These are phyloP conservation scores for Takifugu flavidus DNA, from an alignment of 2,113 vertebrate genomes.

Conservation along the genomic window DNA sequence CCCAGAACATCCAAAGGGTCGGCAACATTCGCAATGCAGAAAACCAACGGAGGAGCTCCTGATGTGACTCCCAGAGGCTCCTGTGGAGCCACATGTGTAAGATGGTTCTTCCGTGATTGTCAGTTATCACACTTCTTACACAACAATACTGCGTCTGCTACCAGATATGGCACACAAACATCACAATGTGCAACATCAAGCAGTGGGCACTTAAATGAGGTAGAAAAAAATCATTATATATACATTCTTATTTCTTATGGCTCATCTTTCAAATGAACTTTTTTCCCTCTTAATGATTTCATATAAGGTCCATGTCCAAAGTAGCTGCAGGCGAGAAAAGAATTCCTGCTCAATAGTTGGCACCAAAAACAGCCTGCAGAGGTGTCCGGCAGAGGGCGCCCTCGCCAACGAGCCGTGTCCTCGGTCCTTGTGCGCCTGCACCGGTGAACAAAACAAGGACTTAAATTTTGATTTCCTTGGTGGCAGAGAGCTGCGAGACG, in stretches of 20 bases:
- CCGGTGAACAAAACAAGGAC: not conserved
- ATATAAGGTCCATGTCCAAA: constrained; percentile 19
- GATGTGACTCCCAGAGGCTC: constrained; percentile 5
- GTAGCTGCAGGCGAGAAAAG: not conserved
- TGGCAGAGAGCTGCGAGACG: constrained; percentile 81
- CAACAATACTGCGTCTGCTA: constrained; percentile 42
- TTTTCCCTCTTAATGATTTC: constrained; percentile 6
- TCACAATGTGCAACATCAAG: constrained; percentile 66
- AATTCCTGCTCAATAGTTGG: constrained; percentile 42
- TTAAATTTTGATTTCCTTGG: constrained; percentile 76
- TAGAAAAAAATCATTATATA: constrained; percentile 69
- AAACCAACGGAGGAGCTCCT: not conserved
- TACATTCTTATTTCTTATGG: constrained; percentile 36
- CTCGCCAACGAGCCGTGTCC: constrained; percentile 10
- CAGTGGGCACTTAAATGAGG: constrained; percentile 71
- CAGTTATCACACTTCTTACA: constrained; percentile 29
- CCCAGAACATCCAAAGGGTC: too few relatives aligned
- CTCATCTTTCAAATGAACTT: constrained; percentile 37
- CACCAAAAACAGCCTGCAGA: constrained; percentile 33
- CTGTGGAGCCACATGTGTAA: not conserved
- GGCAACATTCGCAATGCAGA: too few relatives aligned
- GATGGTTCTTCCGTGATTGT: constrained; percentile 32
- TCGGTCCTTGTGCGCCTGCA: not conserved
- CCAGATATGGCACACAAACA: constrained; percentile 64
- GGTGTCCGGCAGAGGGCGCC: constrained; percentile 34